Evolutionary conservation across 2,797 vertebrate species (phyloP).

Genomic region (Coilia nasus): DNA sequence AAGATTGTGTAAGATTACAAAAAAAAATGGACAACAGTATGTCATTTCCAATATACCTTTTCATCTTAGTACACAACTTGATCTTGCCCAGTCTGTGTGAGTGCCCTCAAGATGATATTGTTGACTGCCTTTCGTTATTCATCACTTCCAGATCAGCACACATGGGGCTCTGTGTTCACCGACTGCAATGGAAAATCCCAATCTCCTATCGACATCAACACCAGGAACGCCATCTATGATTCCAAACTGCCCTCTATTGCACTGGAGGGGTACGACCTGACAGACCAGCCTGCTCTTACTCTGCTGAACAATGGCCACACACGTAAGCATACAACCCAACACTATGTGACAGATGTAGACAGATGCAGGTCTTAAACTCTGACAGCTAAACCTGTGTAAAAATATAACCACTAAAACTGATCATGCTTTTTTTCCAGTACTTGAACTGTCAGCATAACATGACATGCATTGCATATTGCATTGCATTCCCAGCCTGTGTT

Average conservation of each 20-base stretch:
- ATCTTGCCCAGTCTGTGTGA: neutral
- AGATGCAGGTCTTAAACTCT: neutral
- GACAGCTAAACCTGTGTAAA: neutral
- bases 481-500: neutral
- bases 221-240: conserved; percentile 45
- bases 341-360: neutral
- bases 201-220: conserved; percentile 80
- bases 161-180: conserved; percentile 51
- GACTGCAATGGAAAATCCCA: conserved; percentile 71
- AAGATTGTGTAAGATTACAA: neutral
- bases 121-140: conserved; percentile 31
- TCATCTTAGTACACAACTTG: neutral
- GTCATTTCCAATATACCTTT: neutral
- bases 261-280: conserved; percentile 75
- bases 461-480: no score
- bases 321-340: conserved; percentile 62
- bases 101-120: neutral
- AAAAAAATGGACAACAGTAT: neutral
- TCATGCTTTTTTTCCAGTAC: neutral
- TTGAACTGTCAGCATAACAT: neutral
- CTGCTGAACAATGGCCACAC: conserved; percentile 85
- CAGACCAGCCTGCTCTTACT: conserved; percentile 49
- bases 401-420: neutral
- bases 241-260: conserved; percentile 59
- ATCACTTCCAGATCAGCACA: conserved; percentile 53